Evolutionary conservation across 53 echinoderm and acorn worm species (phyloP).

Genomic region (Apostichopus leukothele): DNA sequence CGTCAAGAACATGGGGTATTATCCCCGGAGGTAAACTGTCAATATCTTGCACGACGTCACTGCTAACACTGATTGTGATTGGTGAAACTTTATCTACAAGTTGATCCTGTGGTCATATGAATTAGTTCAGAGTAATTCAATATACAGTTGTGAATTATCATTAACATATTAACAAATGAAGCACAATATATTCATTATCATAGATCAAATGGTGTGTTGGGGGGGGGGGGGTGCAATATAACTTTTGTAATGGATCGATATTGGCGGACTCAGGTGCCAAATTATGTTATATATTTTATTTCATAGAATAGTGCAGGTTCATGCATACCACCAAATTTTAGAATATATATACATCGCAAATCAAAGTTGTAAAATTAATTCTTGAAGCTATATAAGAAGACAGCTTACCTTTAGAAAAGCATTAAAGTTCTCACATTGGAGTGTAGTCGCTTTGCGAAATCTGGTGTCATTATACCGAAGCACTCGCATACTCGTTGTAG

Average conservation of each 20-base stretch:
- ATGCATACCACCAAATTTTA: too few species aligned
- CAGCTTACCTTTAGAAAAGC: conserved; percentile 12
- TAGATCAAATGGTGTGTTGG: too few species aligned
- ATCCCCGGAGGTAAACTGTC: background rate
- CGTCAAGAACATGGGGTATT: conserved; percentile 21
- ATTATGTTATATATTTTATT: too few species aligned
- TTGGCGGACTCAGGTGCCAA: too few species aligned
- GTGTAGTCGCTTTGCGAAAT: background rate
- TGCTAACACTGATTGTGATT: background rate
- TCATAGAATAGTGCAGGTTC: too few species aligned
- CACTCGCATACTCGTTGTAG: background rate
- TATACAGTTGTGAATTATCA: too few species aligned
- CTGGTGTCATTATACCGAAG: background rate
- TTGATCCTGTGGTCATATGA: background rate
- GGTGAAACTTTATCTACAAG: conserved; percentile 20
- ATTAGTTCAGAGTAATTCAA: background rate
- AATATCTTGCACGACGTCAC: background rate
- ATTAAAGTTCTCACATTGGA: background rate
- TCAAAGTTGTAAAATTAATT: too few species aligned
- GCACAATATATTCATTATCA: too few species aligned
- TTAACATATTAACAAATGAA: too few species aligned
- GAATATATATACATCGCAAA: too few species aligned
- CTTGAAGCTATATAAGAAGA: background rate
- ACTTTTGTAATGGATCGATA: too few species aligned
- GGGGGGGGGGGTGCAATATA: too few species aligned